These are phyloP conservation scores for Catagonus wagneri DNA, from an alignment of 2,113 vertebrate genomes.

Conservation along the genomic window DNA sequence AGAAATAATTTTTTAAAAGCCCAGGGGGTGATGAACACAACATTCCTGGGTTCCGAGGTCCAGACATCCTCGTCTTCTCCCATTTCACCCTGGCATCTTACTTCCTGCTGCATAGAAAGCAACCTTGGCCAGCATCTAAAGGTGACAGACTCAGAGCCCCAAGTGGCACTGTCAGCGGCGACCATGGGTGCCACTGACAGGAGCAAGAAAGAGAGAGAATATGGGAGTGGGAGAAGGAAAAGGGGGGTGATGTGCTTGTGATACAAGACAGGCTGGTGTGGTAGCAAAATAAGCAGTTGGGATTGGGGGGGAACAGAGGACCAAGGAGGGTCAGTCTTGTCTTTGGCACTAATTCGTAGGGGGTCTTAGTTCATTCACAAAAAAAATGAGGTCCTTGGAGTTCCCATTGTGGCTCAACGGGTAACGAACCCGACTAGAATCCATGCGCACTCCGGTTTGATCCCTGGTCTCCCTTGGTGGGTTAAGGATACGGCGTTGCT, in stretches of 20 bases:
- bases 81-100: not conserved
- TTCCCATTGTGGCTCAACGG: too few relatives aligned
- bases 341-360: not conserved
- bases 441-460: too few relatives aligned
- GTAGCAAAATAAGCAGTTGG: not conserved
- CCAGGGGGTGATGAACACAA: not conserved
- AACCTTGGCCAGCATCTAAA: not conserved
- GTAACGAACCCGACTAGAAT: too few relatives aligned
- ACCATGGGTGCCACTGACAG: not conserved
- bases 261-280: not conserved
- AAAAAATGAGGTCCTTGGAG: not conserved
- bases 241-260: not conserved
- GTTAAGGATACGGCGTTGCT: too few relatives aligned
- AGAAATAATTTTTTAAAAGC: not conserved
- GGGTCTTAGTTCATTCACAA: not conserved
- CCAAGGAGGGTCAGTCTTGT: not conserved
- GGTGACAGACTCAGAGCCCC: not conserved
- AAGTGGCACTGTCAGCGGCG: not conserved
- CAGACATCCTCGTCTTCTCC: not conserved
- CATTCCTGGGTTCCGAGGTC: not conserved
- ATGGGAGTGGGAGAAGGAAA: not conserved
- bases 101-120: not conserved
- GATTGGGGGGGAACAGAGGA: rapidly evolving
- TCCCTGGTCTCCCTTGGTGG: too few relatives aligned
- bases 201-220: not conserved